Evolutionary conservation across 1,140 invertebrate species (phyloP).

Genomic region (Diabrotica virgifera): DNA sequence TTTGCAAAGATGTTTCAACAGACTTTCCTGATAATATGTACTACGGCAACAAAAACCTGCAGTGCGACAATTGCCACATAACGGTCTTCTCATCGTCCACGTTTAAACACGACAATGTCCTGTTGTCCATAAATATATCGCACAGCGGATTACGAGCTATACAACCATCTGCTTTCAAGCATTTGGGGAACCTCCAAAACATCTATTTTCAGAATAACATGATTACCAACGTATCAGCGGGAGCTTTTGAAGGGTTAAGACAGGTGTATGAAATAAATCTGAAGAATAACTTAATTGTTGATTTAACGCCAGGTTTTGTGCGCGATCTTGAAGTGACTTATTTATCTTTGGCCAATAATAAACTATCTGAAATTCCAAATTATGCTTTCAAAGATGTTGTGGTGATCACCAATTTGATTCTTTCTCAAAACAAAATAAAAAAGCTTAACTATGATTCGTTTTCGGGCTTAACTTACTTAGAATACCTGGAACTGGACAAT

Average conservation of each 20-base stretch:
- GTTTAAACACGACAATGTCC: slow-evolving; percentile 34
- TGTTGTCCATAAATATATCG: slow-evolving; percentile 36
- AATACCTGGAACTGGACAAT: slow-evolving; percentile 38
- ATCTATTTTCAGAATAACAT: slow-evolving; percentile 38
- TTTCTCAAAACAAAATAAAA: slow-evolving; percentile 37
- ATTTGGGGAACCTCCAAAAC: slow-evolving; percentile 34
- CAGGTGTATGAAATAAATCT: slow-evolving; percentile 39
- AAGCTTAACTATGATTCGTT: slow-evolving; percentile 36
- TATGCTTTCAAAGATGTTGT: slow-evolving; percentile 34
- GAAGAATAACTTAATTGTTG: slow-evolving; percentile 34
- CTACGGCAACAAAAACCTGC: slow-evolving; percentile 38
- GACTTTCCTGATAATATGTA: slow-evolving; percentile 34
- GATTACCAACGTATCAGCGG: slow-evolving; percentile 28
- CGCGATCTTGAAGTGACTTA: slow-evolving; percentile 32
- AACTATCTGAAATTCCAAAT: slow-evolving; percentile 30
- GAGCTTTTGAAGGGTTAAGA: slow-evolving; percentile 37
- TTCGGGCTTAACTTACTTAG: slow-evolving; percentile 31
- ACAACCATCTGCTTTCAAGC: slow-evolving; percentile 29
- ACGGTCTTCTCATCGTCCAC: slow-evolving; percentile 31
- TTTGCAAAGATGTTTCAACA: slow-evolving; percentile 34
- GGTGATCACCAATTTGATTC: slow-evolving; percentile 31
- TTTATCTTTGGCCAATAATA: slow-evolving; percentile 36
- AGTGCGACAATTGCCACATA: slow-evolving; percentile 37
- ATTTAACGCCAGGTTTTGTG: slow-evolving; percentile 34
- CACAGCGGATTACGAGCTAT: slow-evolving; percentile 34